These are phyloP conservation scores for Endotricha flammealis DNA, from an alignment of 2,888 invertebrate species.

Conservation along the genomic window DNA sequence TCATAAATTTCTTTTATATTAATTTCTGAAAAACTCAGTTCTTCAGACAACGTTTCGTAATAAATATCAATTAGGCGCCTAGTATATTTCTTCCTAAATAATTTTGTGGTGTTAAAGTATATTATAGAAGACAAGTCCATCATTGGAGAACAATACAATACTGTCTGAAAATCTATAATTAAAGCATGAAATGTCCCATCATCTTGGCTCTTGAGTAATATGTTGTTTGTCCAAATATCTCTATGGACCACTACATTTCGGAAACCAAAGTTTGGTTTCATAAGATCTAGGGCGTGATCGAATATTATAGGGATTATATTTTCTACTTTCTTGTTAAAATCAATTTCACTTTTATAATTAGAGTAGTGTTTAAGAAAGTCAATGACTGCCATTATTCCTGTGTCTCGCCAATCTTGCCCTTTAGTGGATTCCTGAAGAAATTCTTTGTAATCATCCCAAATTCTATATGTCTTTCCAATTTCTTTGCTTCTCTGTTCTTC, in stretches of 20 bases:
- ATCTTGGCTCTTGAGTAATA: conserved; percentile 63
- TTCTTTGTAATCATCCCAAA: conserved; percentile 54
- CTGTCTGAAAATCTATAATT: conserved; percentile 83
- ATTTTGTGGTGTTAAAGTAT: conserved; percentile 71
- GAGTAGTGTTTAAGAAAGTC: conserved; percentile 55
- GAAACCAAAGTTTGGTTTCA: conserved; percentile 56
- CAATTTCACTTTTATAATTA: conserved; percentile 35
- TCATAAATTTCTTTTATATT: conserved; percentile 35
- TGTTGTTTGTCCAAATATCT: conserved; percentile 81
- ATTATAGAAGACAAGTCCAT: conserved; percentile 79
- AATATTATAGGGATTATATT: conserved; percentile 37
- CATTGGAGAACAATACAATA: conserved; percentile 81
- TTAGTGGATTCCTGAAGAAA: conserved; percentile 43
- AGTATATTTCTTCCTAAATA: conserved; percentile 60
- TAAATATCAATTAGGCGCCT: conserved; percentile 72
- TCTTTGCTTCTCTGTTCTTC: conserved; percentile 57
- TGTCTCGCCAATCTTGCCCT: conserved; percentile 45
- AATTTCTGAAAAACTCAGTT: conserved; percentile 48
- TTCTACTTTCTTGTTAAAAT: conserved; percentile 37
- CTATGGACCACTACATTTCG: conserved; percentile 77
- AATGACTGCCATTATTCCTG: conserved; percentile 53
- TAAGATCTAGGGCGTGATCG: conserved; percentile 38
- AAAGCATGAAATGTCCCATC: conserved; percentile 60
- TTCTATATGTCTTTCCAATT: conserved; percentile 46
- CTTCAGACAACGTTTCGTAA: conserved; percentile 59